These are phyloP conservation scores for Maccullochella peelii DNA, from an alignment of 2,113 vertebrate genomes.

Conservation along the genomic window DNA sequence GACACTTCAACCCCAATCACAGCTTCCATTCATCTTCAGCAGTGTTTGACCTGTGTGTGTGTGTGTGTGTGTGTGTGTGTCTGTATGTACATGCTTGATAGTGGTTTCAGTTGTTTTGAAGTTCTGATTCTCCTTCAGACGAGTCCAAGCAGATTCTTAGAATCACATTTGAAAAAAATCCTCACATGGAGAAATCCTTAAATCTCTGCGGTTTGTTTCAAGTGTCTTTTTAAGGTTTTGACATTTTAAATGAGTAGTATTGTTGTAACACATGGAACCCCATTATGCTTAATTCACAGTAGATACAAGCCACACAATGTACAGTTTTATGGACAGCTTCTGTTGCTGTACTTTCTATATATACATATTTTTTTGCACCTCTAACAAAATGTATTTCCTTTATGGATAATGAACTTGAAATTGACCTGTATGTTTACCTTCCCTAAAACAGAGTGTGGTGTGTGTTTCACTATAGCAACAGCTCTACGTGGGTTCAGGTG, in stretches of 20 bases:
- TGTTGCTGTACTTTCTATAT: neutral
- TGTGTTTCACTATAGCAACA: constrained; percentile 89
- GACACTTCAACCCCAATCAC: constrained; percentile 78
- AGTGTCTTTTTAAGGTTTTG: constrained; percentile 6
- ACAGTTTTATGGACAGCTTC: neutral
- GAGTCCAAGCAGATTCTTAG: constrained; percentile 45
- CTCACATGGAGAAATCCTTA: constrained; percentile 13
- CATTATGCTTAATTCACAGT: neutral
- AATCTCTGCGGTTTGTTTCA: neutral
- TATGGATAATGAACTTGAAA: neutral
- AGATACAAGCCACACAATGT: neutral
- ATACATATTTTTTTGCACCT: neutral
- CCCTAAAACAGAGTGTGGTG: constrained; percentile 32
- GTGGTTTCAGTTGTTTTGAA: constrained; percentile 33
- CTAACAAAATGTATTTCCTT: neutral
- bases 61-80: constrained; percentile 18
- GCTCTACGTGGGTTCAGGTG: constrained; percentile 92
- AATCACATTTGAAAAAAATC: constrained; percentile 26
- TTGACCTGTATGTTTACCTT: constrained; percentile 20
- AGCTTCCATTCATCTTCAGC: constrained; percentile 72
- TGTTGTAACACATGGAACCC: neutral
- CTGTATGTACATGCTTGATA: constrained; percentile 11
- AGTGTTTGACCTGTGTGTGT: constrained; percentile 55
- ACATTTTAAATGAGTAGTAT: neutral
- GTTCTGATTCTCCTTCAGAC: constrained; percentile 23